phyloP scores from a whole-genome alignment of 35 echinoderm and acorn worm species.

The Acanthaster planci region DNA sequence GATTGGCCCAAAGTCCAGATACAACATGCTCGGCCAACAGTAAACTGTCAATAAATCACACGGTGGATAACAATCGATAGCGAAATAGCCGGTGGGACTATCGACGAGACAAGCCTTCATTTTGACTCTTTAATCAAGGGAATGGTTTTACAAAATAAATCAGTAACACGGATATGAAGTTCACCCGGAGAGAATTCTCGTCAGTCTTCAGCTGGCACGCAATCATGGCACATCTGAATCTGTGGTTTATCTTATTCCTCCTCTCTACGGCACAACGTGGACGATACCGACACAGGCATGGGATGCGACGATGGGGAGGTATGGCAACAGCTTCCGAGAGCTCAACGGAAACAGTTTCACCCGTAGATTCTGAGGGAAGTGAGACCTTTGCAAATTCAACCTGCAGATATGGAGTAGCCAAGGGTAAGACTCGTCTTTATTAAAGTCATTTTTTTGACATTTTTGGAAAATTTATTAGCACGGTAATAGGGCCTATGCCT shows the following conservation, averaged over 20 bases:
- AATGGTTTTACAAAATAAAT: neutral
- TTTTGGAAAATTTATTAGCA: neutral
- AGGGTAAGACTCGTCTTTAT: neutral
- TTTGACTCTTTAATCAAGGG: neutral
- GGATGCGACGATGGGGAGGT: neutral
- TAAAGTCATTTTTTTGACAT: neutral
- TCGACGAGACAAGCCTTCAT: neutral
- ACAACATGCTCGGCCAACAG: neutral
- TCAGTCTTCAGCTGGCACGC: neutral
- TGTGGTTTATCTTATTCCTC: constrained; percentile 6
- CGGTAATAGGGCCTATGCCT: no score
- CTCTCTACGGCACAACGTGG: neutral
- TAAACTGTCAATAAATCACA: neutral
- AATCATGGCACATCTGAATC: constrained; percentile 2
- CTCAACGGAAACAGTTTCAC: neutral
- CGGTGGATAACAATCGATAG: neutral
- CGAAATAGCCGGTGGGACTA: neutral
- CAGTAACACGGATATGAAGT: neutral
- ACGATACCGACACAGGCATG: neutral
- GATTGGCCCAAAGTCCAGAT: no score
- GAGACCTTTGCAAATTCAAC: neutral
- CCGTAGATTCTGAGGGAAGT: neutral
- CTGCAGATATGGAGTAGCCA: neutral
- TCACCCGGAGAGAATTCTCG: neutral
- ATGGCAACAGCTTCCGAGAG: neutral